A percentile compares a stretch with the other conserved stretches of the same genome.
phyloP scores from a whole-genome alignment of 2,113 vertebrate species.

The Psittacula cyanocephala region DNA sequence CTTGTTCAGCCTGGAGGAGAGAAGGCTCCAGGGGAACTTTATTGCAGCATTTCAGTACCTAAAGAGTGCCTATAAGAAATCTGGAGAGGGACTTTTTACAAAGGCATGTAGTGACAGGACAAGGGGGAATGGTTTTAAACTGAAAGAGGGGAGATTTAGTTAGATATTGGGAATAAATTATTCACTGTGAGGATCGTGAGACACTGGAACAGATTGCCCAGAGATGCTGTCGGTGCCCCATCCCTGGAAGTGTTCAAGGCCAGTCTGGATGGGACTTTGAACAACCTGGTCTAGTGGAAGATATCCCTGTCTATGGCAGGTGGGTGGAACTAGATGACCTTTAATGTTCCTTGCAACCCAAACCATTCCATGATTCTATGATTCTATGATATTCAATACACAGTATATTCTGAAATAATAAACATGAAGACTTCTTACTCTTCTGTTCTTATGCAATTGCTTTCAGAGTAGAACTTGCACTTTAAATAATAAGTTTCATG shows the following conservation, averaged over 20 bases:
- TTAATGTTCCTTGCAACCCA: neutral
- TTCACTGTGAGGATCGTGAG: neutral
- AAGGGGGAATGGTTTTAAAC: neutral
- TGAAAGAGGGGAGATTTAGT: neutral
- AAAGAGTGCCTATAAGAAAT: neutral
- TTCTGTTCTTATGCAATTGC: neutral
- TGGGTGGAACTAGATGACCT: neutral
- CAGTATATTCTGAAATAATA: neutral
- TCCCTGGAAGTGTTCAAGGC: neutral
- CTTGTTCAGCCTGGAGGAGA: neutral
- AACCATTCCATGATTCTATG: neutral
- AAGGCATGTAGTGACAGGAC: neutral
- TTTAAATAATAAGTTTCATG: slow-evolving; percentile 3
- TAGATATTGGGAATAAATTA: neutral
- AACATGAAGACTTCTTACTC: neutral
- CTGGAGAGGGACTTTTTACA: neutral
- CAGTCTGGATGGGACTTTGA: neutral
- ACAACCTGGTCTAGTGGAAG: neutral
- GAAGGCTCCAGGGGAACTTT: neutral
- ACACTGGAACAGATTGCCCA: neutral
- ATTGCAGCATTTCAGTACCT: neutral
- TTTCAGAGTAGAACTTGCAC: neutral
- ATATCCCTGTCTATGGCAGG: neutral
- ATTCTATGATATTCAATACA: neutral
- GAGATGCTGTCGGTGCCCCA: neutral